phyloP scores from a whole-genome alignment of 2,888 invertebrate species.

The Noctua janthina region DNA sequence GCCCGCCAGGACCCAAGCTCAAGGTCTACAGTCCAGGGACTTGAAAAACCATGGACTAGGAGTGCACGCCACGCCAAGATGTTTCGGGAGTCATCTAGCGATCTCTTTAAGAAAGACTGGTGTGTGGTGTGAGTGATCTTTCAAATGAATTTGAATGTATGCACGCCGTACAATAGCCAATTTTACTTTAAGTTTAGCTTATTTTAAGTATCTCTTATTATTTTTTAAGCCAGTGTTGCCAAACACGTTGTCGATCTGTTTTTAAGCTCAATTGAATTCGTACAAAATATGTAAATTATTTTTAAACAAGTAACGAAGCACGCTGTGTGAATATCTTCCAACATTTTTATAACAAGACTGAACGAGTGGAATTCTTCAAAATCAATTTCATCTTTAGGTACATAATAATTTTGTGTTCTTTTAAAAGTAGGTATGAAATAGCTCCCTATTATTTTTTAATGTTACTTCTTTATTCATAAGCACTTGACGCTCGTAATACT shows the following conservation, averaged over 20 bases:
- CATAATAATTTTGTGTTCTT: constrained; percentile 70
- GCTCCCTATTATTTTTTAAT: constrained; percentile 55
- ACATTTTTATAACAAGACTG: constrained; percentile 79
- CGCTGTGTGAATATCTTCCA: constrained; percentile 68
- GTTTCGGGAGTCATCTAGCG: constrained; percentile 71
- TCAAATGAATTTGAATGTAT: constrained; percentile 58
- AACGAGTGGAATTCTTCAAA: constrained; percentile 73
- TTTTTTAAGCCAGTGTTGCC: constrained; percentile 54
- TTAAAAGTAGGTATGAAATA: constrained; percentile 67
- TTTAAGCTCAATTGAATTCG: constrained; percentile 76
- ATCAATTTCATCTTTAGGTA: constrained; percentile 62
- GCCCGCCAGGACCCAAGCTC: constrained; percentile 69
- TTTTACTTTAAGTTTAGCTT: constrained; percentile 57
- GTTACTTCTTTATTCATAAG: constrained; percentile 37
- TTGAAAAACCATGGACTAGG: constrained; percentile 83
- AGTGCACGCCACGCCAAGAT: constrained; percentile 74
- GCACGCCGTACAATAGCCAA: constrained; percentile 63
- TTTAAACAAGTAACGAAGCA: constrained; percentile 66
- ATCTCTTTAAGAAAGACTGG: constrained; percentile 75
- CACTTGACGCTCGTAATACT: constrained; percentile 9
- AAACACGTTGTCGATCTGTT: constrained; percentile 60
- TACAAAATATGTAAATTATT: constrained; percentile 73
- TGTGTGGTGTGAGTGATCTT: constrained; percentile 72
- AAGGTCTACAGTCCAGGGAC: constrained; percentile 78
- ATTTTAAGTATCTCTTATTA: constrained; percentile 48